Percentiles rank a stretch among this genome's conserved stretches.
Evolutionary conservation across 2,888 invertebrate species (phyloP).

Genomic region (Drosophila fungiperda): DNA sequence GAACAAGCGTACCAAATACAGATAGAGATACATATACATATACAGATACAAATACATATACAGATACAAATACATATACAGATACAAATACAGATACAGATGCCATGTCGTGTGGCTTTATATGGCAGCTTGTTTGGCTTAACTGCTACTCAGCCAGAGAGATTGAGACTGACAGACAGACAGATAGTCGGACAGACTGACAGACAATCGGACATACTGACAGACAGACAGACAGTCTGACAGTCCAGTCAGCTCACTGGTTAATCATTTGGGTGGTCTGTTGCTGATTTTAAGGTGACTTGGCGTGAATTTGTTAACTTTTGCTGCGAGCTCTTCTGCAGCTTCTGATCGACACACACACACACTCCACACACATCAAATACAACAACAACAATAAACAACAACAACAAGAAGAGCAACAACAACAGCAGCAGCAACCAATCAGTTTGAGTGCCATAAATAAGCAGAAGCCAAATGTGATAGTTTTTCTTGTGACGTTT

Average conservation of each 20-base stretch:
- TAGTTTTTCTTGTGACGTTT: slow-evolving; percentile 31
- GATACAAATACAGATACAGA: slow-evolving; percentile 6
- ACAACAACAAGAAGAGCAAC: slow-evolving; percentile 21
- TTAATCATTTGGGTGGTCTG: slow-evolving; percentile 80
- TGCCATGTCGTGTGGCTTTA: slow-evolving; percentile 61
- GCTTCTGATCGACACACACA: slow-evolving; percentile 46
- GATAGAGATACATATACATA: not conserved
- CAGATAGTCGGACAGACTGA: not conserved
- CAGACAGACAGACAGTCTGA: not conserved
- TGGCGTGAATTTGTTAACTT: slow-evolving; percentile 85
- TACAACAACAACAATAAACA: slow-evolving; percentile 31
- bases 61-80: not conserved
- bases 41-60: not conserved
- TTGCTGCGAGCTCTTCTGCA: slow-evolving; percentile 67
- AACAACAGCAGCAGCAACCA: slow-evolving; percentile 35
- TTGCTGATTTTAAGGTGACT: slow-evolving; percentile 78
- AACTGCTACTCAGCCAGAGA: slow-evolving; percentile 19
- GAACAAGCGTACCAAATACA: slow-evolving; percentile 1
- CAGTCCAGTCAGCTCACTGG: slow-evolving; percentile 33
- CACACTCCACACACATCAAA: slow-evolving; percentile 23
- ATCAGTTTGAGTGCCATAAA: slow-evolving; percentile 58
- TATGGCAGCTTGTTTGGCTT: slow-evolving; percentile 66
- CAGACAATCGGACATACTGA: not conserved
- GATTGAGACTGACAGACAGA: not conserved
- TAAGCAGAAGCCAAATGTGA: slow-evolving; percentile 46